Percentiles rank a stretch among this genome's conserved stretches.
Evolutionary conservation across 2,888 invertebrate genomes (phyloP).

Genomic region (Caenorhabditis doughertyi): DNA sequence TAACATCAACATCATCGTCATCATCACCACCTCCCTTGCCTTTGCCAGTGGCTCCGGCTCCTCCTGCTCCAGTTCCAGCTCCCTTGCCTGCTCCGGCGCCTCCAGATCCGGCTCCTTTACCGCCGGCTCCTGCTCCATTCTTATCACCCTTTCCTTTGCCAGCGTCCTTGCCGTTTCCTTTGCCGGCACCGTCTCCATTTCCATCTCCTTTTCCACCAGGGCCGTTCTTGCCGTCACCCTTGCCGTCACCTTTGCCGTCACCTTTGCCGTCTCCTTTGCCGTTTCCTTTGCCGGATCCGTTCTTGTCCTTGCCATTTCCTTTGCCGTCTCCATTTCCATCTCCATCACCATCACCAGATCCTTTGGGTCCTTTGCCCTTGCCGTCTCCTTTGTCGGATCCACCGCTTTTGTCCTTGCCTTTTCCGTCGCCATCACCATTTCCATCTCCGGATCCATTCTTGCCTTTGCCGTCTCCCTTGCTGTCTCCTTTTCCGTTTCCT

Average conservation of each 20-base stretch:
- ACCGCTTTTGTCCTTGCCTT: constrained; percentile 8
- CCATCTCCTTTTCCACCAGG: background rate
- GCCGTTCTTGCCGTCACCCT: background rate
- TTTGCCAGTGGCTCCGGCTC: background rate
- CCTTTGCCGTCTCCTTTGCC: constrained; percentile 18
- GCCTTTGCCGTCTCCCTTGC: constrained; percentile 39
- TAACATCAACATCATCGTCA: constrained; percentile 63
- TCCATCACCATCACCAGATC: background rate
- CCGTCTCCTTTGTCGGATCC: background rate
- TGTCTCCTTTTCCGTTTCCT: constrained; percentile 7
- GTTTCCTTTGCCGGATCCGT: background rate
- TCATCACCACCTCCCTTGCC: constrained; percentile 26
- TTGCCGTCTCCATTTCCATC: background rate
- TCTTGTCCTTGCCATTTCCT: constrained; percentile 4
- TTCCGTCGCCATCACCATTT: constrained; percentile 3
- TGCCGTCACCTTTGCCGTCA: constrained; percentile 1
- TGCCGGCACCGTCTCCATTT: background rate
- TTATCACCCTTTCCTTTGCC: background rate
- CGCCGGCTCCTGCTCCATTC: constrained; percentile 23
- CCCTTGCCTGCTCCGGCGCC: background rate
- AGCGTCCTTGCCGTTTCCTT: constrained; percentile 2
- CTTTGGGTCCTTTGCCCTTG: background rate
- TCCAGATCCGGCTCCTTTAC: background rate
- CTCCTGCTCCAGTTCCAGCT: background rate
- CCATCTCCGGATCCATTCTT: constrained; percentile 22